A percentile compares a stretch with the other conserved stretches of the same genome.
phyloP scores from a whole-genome alignment of 2,888 invertebrate genomes.

The Eucriotettix oculatus region DNA sequence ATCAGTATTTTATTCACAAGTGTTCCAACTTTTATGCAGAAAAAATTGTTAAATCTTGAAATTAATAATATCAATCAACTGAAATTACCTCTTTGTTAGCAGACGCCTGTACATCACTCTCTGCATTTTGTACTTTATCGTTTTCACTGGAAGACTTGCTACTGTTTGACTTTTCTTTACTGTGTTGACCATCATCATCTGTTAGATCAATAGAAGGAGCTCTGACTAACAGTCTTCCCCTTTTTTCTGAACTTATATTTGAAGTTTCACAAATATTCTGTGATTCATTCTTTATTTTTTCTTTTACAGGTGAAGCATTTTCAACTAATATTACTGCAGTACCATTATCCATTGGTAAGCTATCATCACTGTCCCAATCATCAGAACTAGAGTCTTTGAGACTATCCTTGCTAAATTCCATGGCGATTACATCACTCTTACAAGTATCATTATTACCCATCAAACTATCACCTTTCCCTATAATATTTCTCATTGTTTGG shows the following conservation, averaged over 20 bases:
- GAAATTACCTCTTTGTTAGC: too few relatives aligned
- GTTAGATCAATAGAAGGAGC: conserved; percentile 12
- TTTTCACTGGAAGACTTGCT: background rate
- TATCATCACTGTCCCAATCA: conserved; percentile 16
- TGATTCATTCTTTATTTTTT: too few relatives aligned
- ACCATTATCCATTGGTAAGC: conserved; percentile 13
- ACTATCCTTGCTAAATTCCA: background rate
- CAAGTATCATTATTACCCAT: background rate
- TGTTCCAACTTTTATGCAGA: too few relatives aligned
- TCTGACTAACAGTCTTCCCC: conserved; percentile 9
- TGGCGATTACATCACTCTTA: too few relatives aligned
- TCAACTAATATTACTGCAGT: background rate
- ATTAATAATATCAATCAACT: too few relatives aligned
- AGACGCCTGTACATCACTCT: too few relatives aligned
- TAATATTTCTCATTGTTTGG: too few relatives aligned
- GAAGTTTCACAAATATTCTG: too few relatives aligned
- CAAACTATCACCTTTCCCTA: background rate
- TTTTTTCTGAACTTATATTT: conserved; percentile 1
- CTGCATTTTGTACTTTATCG: background rate
- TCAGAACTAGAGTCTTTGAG: conserved; percentile 5
- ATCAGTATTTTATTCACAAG: too few relatives aligned
- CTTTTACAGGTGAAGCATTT: too few relatives aligned
- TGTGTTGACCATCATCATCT: conserved; percentile 9
- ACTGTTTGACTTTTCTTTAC: background rate
- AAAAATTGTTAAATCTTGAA: too few relatives aligned